Conservation (phyloP, 2,888 invertebrate genomes). For the Noctua fimbriata region DNA sequence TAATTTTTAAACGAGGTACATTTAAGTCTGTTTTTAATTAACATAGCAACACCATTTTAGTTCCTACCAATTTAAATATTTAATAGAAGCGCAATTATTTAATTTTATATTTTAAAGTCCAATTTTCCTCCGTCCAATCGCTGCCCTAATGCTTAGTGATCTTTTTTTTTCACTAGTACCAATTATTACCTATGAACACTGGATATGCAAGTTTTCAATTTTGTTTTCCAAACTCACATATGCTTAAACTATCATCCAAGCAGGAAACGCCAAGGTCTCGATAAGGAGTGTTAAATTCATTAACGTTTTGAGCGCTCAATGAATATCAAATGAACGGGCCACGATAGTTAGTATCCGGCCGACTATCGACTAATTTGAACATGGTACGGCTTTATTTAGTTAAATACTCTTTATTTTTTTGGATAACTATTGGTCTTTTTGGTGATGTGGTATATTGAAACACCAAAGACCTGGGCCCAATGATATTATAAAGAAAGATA, state of each 20-base stretch:
- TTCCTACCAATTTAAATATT: not conserved
- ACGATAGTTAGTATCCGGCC: conserved; percentile 50
- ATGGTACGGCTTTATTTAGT: conserved; percentile 20
- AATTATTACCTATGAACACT: not conserved
- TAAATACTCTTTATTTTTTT: conserved; percentile 17
- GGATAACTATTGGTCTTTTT: conserved; percentile 1
- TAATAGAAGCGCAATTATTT: not conserved
- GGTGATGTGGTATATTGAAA: not conserved
- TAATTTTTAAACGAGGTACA: not conserved
- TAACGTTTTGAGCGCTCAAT: conserved; percentile 40
- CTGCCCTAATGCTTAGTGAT: not conserved
- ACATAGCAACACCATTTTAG: conserved; percentile 2
- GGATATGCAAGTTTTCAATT: not conserved
- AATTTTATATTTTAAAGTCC: not conserved
- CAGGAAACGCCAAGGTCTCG: conserved; percentile 35
- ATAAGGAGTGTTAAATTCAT: conserved; percentile 55
- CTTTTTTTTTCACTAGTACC: not conserved
- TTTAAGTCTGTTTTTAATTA: conserved; percentile 8
- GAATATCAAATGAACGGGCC: conserved; percentile 51
- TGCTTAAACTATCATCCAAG: conserved; percentile 6
- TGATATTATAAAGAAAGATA: no score
- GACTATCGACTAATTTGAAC: conserved; percentile 31
- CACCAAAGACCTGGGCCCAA: not conserved
- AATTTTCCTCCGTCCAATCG: not conserved
- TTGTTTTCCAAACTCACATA: not conserved